Evolutionary conservation across 2,888 invertebrate species (phyloP), one percentile per base, ranked within the genome.

Genomic region (Nomada flava): DNA sequence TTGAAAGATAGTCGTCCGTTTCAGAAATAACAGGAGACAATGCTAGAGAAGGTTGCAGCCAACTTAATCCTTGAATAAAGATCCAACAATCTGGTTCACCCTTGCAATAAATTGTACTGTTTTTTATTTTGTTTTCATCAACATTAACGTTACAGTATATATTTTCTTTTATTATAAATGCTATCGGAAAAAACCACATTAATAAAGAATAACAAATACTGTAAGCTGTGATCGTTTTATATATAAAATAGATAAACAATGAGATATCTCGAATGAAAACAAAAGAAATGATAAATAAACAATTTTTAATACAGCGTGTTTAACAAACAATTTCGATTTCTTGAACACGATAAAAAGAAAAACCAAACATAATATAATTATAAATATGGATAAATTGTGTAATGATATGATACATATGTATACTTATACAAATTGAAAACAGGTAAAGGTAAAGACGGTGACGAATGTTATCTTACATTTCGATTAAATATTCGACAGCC

Each of bases 61-160:
- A 95, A 91, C 95, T 95, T 68, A 96, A 90, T 59, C 95, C 95
- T 93, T 95, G 95, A 71, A 96, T 95, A 84, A 95, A 95, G 59
- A 94, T 91, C 94, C 95, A 95, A 85, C 94, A 95, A 85, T 95
- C 94, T 26, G 94, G 94, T 78, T 94, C 94, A 47, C 94, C 94
- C 95, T 95, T 89, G 47, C 92, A 92, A 73, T 68, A 86, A 69
- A 70, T 71, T 42, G 65, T 13, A 68, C 74, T 62, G 67, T 44
- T 20, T 71, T 67, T 64, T 36, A 62, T 50, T 79, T 57, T 29
- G 36, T 50, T 44, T 44, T 29, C 20, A 26, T n/a, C 18, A 53
- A 53, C 53, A 53, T 50, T 26, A 68, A 47, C 20, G n/a, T 73
- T 70, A 52, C 29, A 26, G n/a, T 57, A n/a, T 36, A 11, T 23